A percentile compares a stretch with the other conserved stretches of the same genome.
These are phyloP conservation scores for Acromyrmex heyeri DNA, from an alignment of 1,140 invertebrate genomes.

Conservation along the genomic window DNA sequence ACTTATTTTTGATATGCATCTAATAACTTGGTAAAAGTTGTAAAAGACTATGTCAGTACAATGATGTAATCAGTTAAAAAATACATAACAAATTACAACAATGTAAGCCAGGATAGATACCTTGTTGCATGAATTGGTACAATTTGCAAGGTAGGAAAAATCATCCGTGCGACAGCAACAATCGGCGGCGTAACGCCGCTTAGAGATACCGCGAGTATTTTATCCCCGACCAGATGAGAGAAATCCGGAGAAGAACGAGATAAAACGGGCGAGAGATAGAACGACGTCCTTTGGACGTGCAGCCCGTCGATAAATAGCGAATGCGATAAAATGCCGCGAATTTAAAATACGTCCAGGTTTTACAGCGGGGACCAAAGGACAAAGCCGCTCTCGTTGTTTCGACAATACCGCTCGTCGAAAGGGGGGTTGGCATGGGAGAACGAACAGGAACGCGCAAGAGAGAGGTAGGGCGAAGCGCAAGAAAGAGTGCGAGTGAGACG, in stretches of 20 bases:
- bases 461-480: constrained; percentile 49
- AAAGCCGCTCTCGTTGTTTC: constrained; percentile 79
- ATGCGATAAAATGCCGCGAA: constrained; percentile 79
- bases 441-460: constrained; percentile 50
- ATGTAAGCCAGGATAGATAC: background rate
- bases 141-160: constrained; percentile 50
- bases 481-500: constrained; percentile 71
- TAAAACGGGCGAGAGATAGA: constrained; percentile 61
- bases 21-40: constrained; percentile 24
- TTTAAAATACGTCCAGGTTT: constrained; percentile 79
- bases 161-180: constrained; percentile 65
- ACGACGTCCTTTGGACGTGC: constrained; percentile 76
- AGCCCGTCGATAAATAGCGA: constrained; percentile 78
- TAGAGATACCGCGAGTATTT: constrained; percentile 66
- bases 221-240: constrained; percentile 58
- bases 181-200: constrained; percentile 64
- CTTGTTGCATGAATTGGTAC: background rate
- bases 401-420: constrained; percentile 78
- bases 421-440: constrained; percentile 73
- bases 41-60: background rate
- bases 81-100: background rate
- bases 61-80: background rate
- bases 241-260: constrained; percentile 50
- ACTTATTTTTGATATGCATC: background rate
- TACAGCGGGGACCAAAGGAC: constrained; percentile 78